These are phyloP conservation scores for Palloptera scutellata DNA, from an alignment of 2,888 invertebrate species.

Conservation along the genomic window DNA sequence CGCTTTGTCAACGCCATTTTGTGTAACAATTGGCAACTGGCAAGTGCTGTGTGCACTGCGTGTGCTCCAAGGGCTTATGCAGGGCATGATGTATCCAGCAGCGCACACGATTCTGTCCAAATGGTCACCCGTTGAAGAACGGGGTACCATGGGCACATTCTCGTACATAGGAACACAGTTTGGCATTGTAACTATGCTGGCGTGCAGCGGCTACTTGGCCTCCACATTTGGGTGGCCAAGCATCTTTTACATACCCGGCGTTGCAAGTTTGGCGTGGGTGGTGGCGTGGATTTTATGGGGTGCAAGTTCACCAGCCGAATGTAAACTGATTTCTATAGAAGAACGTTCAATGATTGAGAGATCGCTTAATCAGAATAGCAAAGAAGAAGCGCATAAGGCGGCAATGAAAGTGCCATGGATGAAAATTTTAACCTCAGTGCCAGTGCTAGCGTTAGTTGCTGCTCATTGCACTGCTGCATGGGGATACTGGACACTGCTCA, in stretches of 20 bases:
- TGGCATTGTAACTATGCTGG: slow-evolving; percentile 75
- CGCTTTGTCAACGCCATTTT: slow-evolving; percentile 9
- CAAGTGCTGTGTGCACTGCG: slow-evolving; percentile 11
- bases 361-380: slow-evolving; percentile 61
- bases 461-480: slow-evolving; percentile 78
- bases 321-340: slow-evolving; percentile 69
- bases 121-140: slow-evolving; percentile 75
- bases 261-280: slow-evolving; percentile 71
- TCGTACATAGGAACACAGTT: slow-evolving; percentile 78
- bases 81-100: slow-evolving; percentile 74
- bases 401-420: slow-evolving; percentile 73
- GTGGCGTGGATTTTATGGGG: slow-evolving; percentile 71
- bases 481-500: slow-evolving; percentile 85
- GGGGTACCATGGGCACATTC: slow-evolving; percentile 72
- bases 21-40: slow-evolving; percentile 13
- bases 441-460: slow-evolving; percentile 77
- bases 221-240: slow-evolving; percentile 80
- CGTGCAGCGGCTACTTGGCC: slow-evolving; percentile 75
- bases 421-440: slow-evolving; percentile 76
- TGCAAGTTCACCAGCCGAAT: slow-evolving; percentile 71
- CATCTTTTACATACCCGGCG: slow-evolving; percentile 79
- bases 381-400: slow-evolving; percentile 44
- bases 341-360: slow-evolving; percentile 75
- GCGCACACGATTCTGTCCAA: slow-evolving; percentile 73
- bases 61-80: slow-evolving; percentile 73